Conservation (phyloP, 2,113 vertebrate species). For the Cyprinodon tularosa region DNA sequence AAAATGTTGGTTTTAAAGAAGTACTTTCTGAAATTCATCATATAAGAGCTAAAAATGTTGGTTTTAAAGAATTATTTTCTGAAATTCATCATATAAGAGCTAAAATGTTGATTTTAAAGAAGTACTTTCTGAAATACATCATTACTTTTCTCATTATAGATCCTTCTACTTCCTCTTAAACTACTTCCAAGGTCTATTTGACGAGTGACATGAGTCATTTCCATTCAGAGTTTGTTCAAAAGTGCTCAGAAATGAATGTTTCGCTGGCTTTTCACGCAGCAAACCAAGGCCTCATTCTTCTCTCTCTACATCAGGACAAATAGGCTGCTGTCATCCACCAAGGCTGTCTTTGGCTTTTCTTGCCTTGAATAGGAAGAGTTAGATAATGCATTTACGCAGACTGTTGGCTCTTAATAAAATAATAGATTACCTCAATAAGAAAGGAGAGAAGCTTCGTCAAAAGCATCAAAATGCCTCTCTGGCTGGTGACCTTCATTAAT, state of each 20-base stretch:
- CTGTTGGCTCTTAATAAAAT: slow-evolving; percentile 10
- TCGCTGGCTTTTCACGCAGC: slow-evolving; percentile 27
- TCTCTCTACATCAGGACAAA: slow-evolving; percentile 26
- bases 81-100: too few relatives aligned
- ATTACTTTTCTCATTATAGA: neutral
- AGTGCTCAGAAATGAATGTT: neutral
- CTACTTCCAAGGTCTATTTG: slow-evolving; percentile 5
- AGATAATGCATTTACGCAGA: slow-evolving; percentile 19
- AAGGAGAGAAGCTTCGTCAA: slow-evolving; percentile 25
- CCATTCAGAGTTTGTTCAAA: neutral
- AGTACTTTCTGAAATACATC: too few relatives aligned
- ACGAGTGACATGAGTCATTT: slow-evolving; percentile 10
- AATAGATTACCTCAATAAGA: slow-evolving; percentile 43
- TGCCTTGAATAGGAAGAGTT: slow-evolving; percentile 9
- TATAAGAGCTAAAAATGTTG: too few relatives aligned
- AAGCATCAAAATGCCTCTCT: slow-evolving; percentile 18
- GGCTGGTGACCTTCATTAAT: slow-evolving; percentile 39
- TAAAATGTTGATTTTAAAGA: too few relatives aligned
- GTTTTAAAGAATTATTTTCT: too few relatives aligned
- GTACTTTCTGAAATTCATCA: too few relatives aligned
- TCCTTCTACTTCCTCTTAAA: neutral
- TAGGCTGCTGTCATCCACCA: slow-evolving; percentile 25
- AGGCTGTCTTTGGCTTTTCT: slow-evolving; percentile 23
- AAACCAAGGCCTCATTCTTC: slow-evolving; percentile 31
- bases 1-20: too few relatives aligned